phyloP scores from a whole-genome alignment of 2,797 vertebrate genomes.

The Margarornis squamiger region DNA sequence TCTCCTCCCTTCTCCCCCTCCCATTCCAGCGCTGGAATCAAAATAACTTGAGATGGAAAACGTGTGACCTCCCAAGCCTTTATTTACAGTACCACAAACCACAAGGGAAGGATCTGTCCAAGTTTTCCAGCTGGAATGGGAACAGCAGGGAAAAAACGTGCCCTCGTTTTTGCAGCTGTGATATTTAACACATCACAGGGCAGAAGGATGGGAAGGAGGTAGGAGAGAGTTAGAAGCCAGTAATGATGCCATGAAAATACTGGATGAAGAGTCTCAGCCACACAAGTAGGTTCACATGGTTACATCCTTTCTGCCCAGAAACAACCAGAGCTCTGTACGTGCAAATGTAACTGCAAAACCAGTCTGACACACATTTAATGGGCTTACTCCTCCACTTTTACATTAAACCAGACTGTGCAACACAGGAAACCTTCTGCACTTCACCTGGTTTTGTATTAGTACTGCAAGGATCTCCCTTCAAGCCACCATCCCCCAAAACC shows the following conservation, averaged over 20 bases:
- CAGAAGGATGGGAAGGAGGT: background rate
- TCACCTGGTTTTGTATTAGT: background rate
- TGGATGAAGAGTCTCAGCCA: background rate
- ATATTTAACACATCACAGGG: slow-evolving; percentile 57
- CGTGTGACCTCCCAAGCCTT: slow-evolving; percentile 43
- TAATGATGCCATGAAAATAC: background rate
- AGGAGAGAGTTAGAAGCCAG: background rate
- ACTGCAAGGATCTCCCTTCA: background rate
- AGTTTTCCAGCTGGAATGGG: slow-evolving; percentile 19
- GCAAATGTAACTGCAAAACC: background rate
- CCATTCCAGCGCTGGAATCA: slow-evolving; percentile 45
- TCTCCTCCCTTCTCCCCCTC: background rate
- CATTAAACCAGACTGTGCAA: background rate
- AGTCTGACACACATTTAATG: background rate
- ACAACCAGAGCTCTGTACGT: background rate
- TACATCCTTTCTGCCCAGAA: background rate
- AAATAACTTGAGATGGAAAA: slow-evolving; percentile 53
- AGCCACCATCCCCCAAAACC: background rate
- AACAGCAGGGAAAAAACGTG: background rate
- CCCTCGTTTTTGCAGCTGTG: slow-evolving; percentile 1
- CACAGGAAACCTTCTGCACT: background rate
- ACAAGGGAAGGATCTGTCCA: slow-evolving; percentile 34
- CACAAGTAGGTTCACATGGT: background rate
- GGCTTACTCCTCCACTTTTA: background rate
- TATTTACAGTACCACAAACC: slow-evolving; percentile 46